A percentile compares a stretch with the other conserved stretches of the same genome.
Conservation (phyloP, 1,140 invertebrate species). For the Aphis gossypii region DNA sequence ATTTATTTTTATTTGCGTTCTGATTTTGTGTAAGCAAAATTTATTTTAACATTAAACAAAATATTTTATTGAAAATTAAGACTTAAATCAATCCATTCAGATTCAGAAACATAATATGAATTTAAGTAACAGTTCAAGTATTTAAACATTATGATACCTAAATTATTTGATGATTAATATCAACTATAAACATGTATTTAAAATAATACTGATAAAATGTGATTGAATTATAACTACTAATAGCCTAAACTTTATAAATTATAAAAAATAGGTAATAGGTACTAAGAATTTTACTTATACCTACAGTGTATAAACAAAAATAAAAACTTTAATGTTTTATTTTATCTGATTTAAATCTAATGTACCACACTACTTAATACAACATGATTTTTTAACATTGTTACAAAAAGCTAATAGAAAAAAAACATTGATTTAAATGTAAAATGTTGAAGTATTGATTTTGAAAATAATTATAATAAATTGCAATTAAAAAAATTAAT, state of each 20-base stretch:
- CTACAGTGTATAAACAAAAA: neutral
- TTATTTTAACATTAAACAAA: neutral
- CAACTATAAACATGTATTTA: neutral
- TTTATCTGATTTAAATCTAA: slow-evolving; percentile 5
- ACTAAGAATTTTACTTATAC: neutral
- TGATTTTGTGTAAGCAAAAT: neutral
- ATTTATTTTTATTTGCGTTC: neutral
- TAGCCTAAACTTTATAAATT: neutral
- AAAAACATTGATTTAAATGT: neutral
- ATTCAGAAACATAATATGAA: neutral
- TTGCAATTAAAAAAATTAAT: neutral
- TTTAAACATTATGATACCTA: slow-evolving; percentile 25
- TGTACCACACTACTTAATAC: neutral
- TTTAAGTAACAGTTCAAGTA: neutral
- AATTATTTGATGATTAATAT: neutral
- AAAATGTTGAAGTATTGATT: neutral
- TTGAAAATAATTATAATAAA: neutral
- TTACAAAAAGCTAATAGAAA: neutral
- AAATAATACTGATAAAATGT: neutral
- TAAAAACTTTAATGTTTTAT: neutral
- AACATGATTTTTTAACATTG: neutral
- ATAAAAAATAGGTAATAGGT: neutral
- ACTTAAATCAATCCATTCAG: neutral
- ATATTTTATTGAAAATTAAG: neutral
- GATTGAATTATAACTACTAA: slow-evolving; percentile 18